Percentiles rank a stretch among this genome's conserved stretches.
phyloP scores from a whole-genome alignment of 2,888 invertebrate genomes.

The Stomorhina lunata region DNA sequence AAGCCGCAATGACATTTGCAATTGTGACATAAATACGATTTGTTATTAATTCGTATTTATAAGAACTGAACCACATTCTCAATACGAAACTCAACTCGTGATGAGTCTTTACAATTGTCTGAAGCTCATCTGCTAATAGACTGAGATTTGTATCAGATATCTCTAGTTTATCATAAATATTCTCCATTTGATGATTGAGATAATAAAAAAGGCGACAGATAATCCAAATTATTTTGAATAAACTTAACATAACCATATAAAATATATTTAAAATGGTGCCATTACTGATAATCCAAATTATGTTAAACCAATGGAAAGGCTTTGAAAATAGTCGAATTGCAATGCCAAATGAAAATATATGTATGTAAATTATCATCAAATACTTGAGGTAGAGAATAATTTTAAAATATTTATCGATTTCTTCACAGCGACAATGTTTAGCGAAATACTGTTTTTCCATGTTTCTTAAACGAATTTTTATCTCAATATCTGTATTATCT shows the following conservation, averaged over 20 bases:
- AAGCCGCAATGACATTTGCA: neutral
- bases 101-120: slow-evolving; percentile 9
- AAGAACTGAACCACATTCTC: neutral
- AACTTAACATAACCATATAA: slow-evolving; percentile 14
- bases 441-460: slow-evolving; percentile 13
- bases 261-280: slow-evolving; percentile 4
- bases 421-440: neutral
- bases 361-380: neutral
- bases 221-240: slow-evolving; percentile 15
- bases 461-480: neutral
- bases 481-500: neutral
- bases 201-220: slow-evolving; percentile 38
- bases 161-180: neutral
- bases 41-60: slow-evolving; percentile 18
- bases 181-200: slow-evolving; percentile 12
- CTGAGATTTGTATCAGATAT: neutral
- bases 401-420: slow-evolving; percentile 18
- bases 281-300: neutral
- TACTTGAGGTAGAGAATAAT: neutral
- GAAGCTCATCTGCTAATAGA: neutral
- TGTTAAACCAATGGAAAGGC: neutral
- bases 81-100: neutral
- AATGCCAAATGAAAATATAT: neutral
- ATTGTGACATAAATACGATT: neutral
- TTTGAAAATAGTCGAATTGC: neutral